Conservation (phyloP, 2,797 vertebrate genomes). For the Pseudochaenichthys georgianus region DNA sequence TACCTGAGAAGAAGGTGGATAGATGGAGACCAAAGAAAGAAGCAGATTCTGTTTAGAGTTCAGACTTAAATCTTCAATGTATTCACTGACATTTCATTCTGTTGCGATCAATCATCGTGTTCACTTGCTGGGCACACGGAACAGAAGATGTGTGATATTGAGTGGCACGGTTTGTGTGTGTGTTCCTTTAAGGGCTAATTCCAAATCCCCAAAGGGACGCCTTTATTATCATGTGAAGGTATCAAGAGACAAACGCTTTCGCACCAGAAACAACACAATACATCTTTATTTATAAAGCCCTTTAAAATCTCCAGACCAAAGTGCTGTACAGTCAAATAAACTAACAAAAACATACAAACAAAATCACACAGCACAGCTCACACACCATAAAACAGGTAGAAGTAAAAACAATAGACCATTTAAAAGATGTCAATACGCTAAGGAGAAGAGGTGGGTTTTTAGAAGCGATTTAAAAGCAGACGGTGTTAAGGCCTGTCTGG, state of each 20-base stretch:
- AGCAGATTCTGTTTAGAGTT: constrained; percentile 17
- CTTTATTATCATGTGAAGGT: constrained; percentile 23
- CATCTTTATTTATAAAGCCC: too few relatives aligned
- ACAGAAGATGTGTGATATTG: neutral
- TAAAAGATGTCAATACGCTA: too few relatives aligned
- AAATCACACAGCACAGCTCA: too few relatives aligned
- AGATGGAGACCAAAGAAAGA: constrained; percentile 24
- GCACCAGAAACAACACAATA: constrained; percentile 20
- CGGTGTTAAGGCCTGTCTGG: too few relatives aligned
- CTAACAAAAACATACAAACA: too few relatives aligned
- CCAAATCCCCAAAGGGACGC: constrained; percentile 36
- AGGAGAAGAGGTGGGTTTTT: too few relatives aligned
- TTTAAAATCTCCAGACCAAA: too few relatives aligned
- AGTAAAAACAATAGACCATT: too few relatives aligned
- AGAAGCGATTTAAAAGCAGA: too few relatives aligned
- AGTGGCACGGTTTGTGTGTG: constrained; percentile 12
- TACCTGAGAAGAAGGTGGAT: constrained; percentile 58
- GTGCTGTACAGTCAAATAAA: too few relatives aligned
- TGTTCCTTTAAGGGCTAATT: constrained; percentile 57
- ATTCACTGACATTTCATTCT: constrained; percentile 3
- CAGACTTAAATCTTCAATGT: neutral
- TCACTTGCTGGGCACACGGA: neutral
- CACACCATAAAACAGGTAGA: too few relatives aligned
- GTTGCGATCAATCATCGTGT: constrained; percentile 27
- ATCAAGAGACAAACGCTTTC: constrained; percentile 48